Conservation (phyloP, 2,113 vertebrate genomes). For the Kobus ellipsiprymnus region DNA sequence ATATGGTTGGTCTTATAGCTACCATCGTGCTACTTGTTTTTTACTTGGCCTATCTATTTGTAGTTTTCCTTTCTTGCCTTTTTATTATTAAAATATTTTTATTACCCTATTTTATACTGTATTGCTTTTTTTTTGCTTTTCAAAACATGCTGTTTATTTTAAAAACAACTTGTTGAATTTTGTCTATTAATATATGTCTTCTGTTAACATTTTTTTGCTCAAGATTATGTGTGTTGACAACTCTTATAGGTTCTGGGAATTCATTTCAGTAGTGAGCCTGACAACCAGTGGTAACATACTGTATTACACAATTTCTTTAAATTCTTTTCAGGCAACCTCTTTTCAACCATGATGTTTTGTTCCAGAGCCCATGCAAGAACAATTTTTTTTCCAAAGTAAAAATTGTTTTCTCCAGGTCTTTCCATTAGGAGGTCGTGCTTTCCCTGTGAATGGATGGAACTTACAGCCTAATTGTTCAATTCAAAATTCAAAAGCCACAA, state of each 20-base stretch:
- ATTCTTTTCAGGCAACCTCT: constrained; percentile 29
- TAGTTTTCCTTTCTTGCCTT: neutral
- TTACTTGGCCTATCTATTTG: neutral
- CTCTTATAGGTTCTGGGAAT: constrained; percentile 20
- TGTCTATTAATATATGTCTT: neutral
- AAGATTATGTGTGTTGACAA: neutral
- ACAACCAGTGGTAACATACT: neutral
- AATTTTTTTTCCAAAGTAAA: constrained; percentile 59
- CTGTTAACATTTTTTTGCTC: neutral
- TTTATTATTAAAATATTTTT: neutral
- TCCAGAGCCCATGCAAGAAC: constrained; percentile 25
- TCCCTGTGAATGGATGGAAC: constrained; percentile 40
- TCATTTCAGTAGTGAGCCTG: neutral
- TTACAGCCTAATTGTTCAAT: constrained; percentile 62
- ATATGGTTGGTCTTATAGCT: neutral
- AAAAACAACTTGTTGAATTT: constrained; percentile 31
- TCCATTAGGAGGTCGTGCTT: constrained; percentile 63
- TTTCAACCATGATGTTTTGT: constrained; percentile 38
- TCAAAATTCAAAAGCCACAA: constrained; percentile 67
- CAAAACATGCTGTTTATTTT: constrained; percentile 35
- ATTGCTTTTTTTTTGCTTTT: neutral
- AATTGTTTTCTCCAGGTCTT: constrained; percentile 59
- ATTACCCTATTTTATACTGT: neutral
- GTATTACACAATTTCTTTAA: constrained; percentile 51
- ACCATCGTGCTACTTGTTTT: neutral